Percentiles rank a stretch among this genome's conserved stretches.
Conservation (phyloP, 2,888 invertebrate genomes). For the Hanleya hanleyi region DNA sequence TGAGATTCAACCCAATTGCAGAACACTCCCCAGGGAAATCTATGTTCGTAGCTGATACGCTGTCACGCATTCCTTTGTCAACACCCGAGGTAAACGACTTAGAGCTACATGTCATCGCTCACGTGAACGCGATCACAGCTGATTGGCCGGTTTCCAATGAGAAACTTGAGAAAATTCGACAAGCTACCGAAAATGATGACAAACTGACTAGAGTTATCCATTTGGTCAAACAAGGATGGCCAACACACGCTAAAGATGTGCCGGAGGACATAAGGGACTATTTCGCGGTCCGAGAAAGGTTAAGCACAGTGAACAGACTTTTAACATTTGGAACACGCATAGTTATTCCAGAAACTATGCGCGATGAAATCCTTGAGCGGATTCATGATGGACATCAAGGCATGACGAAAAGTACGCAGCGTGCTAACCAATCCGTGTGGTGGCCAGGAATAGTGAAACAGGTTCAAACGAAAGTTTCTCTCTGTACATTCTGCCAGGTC, state of each 20-base stretch:
- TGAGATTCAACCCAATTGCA: constrained; percentile 17
- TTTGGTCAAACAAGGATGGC: background rate
- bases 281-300: background rate
- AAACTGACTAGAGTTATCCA: background rate
- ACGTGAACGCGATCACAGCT: background rate
- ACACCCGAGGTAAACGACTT: background rate
- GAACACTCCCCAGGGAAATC: constrained; percentile 5
- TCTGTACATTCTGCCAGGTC: constrained; percentile 13
- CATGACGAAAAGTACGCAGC: constrained; percentile 34
- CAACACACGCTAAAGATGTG: background rate
- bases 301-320: background rate
- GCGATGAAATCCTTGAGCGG: constrained; percentile 13
- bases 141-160: background rate
- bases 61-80: background rate
- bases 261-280: background rate
- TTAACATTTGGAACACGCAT: background rate
- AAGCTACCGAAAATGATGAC: constrained; percentile 6
- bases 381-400: constrained; percentile 27
- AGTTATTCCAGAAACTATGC: background rate
- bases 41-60: background rate
- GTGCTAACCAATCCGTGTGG: constrained; percentile 21
- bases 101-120: background rate
- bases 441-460: constrained; percentile 16
- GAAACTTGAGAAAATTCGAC: constrained; percentile 5
- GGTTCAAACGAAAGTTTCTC: background rate